Evolutionary conservation across 1,140 invertebrate species (phyloP).

Genomic region (Lucilia sericata): DNA sequence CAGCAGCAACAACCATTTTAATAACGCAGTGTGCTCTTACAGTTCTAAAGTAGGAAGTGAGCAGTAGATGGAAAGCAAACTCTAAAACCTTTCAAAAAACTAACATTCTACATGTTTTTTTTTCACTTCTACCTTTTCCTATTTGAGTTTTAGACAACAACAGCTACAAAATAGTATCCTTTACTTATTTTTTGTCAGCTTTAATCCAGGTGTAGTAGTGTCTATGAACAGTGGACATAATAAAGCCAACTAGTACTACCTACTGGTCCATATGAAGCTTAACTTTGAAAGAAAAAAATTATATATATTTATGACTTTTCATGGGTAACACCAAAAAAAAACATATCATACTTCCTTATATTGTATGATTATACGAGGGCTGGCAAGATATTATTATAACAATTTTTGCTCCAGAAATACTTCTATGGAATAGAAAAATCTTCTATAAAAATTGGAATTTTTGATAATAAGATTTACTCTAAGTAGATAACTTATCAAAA

Average conservation of each 20-base stretch:
- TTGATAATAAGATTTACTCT: too few species aligned
- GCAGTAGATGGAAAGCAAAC: not conserved
- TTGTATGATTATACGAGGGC: not conserved
- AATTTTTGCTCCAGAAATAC: too few species aligned
- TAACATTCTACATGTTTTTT: not conserved
- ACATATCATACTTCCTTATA: conserved; percentile 19
- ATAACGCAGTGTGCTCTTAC: conserved; percentile 1
- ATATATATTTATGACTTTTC: conserved; percentile 23
- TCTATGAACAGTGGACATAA: conserved; percentile 20
- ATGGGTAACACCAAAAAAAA: not conserved
- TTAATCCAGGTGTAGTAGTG: conserved; percentile 25
- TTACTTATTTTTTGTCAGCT: not conserved
- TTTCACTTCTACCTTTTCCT: not conserved
- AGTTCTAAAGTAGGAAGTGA: conserved; percentile 14
- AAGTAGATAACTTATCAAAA: too few species aligned
- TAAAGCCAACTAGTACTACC: conserved; percentile 14
- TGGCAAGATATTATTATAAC: not conserved
- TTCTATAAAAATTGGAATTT: too few species aligned
- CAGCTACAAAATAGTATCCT: not conserved
- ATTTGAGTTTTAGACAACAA: not conserved
- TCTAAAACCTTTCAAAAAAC: not conserved
- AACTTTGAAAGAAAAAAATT: not conserved
- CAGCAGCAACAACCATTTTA: not conserved
- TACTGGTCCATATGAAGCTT: not conserved
- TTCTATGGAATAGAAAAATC: too few species aligned